Evolutionary conservation across 2,797 vertebrate genomes (phyloP).

Genomic region (Aratinga solstitialis): DNA sequence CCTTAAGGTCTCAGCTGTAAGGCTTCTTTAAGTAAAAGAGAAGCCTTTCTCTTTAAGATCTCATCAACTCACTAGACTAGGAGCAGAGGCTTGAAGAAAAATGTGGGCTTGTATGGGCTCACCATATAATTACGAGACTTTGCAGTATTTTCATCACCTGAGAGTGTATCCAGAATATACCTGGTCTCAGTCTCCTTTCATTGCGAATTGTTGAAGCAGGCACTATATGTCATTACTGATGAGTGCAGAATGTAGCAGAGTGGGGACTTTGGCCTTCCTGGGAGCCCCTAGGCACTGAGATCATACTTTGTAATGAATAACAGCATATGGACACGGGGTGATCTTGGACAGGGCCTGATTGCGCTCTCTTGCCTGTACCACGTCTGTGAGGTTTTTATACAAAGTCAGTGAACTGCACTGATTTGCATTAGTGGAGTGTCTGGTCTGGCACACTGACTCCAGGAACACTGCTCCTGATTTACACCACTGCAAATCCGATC

Average conservation of each 20-base stretch:
- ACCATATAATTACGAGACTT: background rate
- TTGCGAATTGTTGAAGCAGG: conserved; percentile 27
- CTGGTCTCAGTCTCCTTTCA: background rate
- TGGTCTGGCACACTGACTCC: background rate
- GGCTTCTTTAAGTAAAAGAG: background rate
- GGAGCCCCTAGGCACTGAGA: conserved; percentile 20
- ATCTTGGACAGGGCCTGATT: background rate
- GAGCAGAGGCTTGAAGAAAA: conserved; percentile 1
- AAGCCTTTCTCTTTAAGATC: background rate
- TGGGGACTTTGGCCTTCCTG: conserved; percentile 10
- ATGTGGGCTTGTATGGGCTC: background rate
- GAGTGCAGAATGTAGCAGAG: background rate
- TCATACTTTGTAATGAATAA: conserved; percentile 31
- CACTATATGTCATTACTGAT: conserved; percentile 26
- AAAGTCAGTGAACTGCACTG: conserved; percentile 16
- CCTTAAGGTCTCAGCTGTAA: background rate
- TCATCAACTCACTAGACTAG: background rate
- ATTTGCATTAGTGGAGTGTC: background rate
- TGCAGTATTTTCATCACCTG: background rate
- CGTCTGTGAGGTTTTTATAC: background rate
- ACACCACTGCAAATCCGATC: background rate
- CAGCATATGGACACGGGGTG: background rate
- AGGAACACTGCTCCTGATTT: background rate
- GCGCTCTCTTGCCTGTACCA: background rate
- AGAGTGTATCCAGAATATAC: background rate